Base-by-base conservation (phyloP, 1,140 invertebrate species). In the Drosophila orosa region DNA sequence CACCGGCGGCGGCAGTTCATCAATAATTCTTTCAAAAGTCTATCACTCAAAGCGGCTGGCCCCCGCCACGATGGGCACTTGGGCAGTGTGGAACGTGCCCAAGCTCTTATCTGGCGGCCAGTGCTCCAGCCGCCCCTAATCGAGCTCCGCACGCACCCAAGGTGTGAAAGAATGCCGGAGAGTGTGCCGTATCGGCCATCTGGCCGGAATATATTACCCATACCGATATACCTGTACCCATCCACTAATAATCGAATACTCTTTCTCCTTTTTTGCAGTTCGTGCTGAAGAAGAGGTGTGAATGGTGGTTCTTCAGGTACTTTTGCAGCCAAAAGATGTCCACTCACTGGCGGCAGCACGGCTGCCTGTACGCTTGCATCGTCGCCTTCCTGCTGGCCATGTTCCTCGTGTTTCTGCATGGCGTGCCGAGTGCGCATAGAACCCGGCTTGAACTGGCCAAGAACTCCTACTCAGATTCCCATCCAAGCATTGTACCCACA, bases 251-350 rank as follows among this genome's bases (percentile, higher is more conserved):
- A 65, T 17, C 62, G 15, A 35, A 3, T 48, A 29, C 33, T 68
- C 40, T 55, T 13, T 50, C 24, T 63, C 15, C 33, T 12, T 52
- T 12, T 52, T 52, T 35, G 4, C 65, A 91, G 90, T 78, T 91
- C 63, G 86, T 90, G 54, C 67, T 87, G 44, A 91, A 86, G 80
- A 91, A 91, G 57, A 90, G 72, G 54, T 87, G 66, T 77, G 87
- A 87, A 62, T 91, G 89, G 87, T 87, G 80, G 78, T 75, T 87
- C 39, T 77, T 74, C 48, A 87, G 76, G 68, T 73, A 68, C 79
- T 80, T 86, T 52, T 80, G 73, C 68, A 81, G 48, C 56, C 62
- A 52, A 50, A 90, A 83, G 66, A 91, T 91, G 90, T 91, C 90
- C 35, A 90, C 86, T 27, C 83, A 89, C 71, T 83, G 74, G 83